phyloP scores from a whole-genome alignment of 1,140 invertebrate species.

The Drosophila rhopaloa region DNA sequence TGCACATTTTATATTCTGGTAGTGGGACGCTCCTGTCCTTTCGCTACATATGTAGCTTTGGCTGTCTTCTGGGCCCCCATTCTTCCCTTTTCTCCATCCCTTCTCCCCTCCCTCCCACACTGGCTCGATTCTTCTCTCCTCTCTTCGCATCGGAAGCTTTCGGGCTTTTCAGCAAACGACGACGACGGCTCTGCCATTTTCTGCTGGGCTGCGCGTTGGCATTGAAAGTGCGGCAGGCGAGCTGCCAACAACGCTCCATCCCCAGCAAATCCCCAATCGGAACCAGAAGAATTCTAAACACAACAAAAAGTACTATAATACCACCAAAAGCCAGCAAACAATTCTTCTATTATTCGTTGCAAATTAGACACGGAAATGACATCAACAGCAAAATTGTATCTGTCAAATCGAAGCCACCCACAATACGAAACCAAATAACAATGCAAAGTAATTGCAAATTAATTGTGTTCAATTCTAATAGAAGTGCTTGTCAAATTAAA shows the following conservation, averaged over 20 bases:
- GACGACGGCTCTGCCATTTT: conserved; percentile 50
- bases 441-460: conserved; percentile 57
- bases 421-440: conserved; percentile 46
- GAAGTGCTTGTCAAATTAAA: conserved; percentile 45
- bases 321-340: conserved; percentile 16
- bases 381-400: conserved; percentile 49
- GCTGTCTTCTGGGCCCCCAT: conserved; percentile 15
- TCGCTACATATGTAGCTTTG: conserved; percentile 1
- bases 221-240: conserved; percentile 79
- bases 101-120: conserved; percentile 1
- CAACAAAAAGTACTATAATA: conserved; percentile 11
- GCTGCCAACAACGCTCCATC: conserved; percentile 70
- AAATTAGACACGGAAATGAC: conserved; percentile 52
- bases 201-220: conserved; percentile 64
- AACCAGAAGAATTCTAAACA: conserved; percentile 33
- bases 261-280: conserved; percentile 31
- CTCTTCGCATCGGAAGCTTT: conserved; percentile 29
- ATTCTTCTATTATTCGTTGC: conserved; percentile 17
- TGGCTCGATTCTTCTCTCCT: conserved; percentile 29
- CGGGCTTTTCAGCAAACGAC: conserved; percentile 38
- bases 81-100: conserved; percentile 3
- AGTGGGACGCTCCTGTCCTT: conserved; percentile 23
- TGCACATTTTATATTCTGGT: not conserved
- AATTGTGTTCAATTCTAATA: conserved; percentile 58
- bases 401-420: conserved; percentile 18